These are phyloP conservation scores for Campoplex capitator DNA, from an alignment of 2,888 invertebrate genomes.

Conservation along the genomic window DNA sequence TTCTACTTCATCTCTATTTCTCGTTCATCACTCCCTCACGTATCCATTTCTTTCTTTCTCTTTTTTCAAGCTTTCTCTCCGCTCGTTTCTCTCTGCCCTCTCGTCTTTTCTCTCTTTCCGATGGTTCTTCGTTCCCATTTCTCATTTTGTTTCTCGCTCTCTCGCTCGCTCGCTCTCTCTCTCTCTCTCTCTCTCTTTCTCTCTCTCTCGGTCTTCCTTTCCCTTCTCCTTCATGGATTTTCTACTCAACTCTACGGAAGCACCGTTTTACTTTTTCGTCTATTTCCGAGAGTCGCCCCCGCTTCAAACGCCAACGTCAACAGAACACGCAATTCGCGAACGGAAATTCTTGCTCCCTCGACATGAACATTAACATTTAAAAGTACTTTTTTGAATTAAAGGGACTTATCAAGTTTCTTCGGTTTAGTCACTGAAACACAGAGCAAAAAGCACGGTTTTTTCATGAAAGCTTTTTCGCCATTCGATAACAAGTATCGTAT, in stretches of 20 bases:
- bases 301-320: conserved; percentile 67
- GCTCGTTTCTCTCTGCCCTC: not conserved
- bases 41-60: not conserved
- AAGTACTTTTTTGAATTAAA: not conserved
- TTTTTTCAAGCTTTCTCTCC: not conserved
- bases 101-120: not conserved
- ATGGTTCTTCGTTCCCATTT: not conserved
- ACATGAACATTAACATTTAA: not conserved
- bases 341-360: conserved; percentile 49
- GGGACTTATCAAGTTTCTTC: not conserved
- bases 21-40: not conserved
- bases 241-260: conserved; percentile 70
- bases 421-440: not conserved
- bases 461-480: not conserved
- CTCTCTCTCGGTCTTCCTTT: not conserved
- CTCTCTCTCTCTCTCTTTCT: no score
- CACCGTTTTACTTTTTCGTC: conserved; percentile 79
- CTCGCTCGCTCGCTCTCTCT: no score
- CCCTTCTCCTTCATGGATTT: conserved; percentile 48
- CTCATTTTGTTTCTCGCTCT: not conserved
- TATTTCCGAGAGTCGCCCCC: conserved; percentile 82
- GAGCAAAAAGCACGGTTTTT: not conserved
- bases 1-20: not conserved
- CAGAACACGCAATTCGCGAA: conserved; percentile 63
- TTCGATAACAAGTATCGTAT: conserved; percentile 20